Evolutionary conservation across 2,888 invertebrate species (phyloP).

Genomic region (Lycia hirtaria): DNA sequence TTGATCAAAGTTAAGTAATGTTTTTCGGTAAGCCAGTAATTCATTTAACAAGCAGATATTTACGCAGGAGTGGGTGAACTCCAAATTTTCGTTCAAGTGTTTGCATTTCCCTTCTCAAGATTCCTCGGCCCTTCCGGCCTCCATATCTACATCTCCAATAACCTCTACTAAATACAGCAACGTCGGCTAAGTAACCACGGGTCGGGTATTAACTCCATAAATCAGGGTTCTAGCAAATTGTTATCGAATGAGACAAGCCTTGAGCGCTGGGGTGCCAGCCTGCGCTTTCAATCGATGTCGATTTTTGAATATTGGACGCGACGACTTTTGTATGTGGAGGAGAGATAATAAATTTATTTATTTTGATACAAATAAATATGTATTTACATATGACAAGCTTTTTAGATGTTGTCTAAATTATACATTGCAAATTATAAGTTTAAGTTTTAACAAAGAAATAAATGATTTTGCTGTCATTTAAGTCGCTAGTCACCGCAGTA

Average conservation of each 20-base stretch:
- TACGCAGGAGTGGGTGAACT: too few relatives aligned
- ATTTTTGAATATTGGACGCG: constrained; percentile 30
- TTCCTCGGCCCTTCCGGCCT: constrained; percentile 1
- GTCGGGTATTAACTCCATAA: constrained; percentile 64
- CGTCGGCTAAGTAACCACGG: constrained; percentile 55
- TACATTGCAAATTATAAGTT: too few relatives aligned
- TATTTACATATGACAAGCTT: too few relatives aligned
- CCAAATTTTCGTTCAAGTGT: neutral
- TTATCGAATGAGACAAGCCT: constrained; percentile 55
- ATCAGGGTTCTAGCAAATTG: constrained; percentile 73
- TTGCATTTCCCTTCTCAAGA: neutral
- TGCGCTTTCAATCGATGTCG: constrained; percentile 26
- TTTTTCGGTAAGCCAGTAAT: too few relatives aligned
- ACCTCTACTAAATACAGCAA: constrained; percentile 48
- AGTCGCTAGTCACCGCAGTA: too few relatives aligned
- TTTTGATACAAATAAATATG: too few relatives aligned
- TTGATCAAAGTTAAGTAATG: too few relatives aligned
- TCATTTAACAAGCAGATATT: too few relatives aligned
- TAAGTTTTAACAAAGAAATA: too few relatives aligned
- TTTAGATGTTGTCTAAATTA: too few relatives aligned
- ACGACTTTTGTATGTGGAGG: neutral
- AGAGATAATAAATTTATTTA: too few relatives aligned
- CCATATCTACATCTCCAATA: constrained; percentile 22
- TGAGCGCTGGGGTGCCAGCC: constrained; percentile 25
- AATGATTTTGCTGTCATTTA: too few relatives aligned